Base-by-base conservation (phyloP, 2,888 invertebrate species). In the Perizoma flavofasciatum region DNA sequence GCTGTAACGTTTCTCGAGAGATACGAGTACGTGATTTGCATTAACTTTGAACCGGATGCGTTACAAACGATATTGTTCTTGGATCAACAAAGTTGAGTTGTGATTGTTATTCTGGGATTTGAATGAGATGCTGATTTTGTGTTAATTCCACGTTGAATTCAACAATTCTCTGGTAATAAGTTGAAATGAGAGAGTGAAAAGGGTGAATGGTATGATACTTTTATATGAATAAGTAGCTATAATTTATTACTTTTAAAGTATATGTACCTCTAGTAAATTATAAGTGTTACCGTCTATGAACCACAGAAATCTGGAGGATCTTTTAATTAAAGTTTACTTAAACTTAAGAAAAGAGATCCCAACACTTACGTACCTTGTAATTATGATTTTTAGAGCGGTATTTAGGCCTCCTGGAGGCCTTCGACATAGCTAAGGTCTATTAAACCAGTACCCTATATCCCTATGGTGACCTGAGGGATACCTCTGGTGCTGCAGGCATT, bases 11-110 rank as follows among this genome's bases (percentile, higher is more conserved):
- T 73, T 68, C 70, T 72, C 73, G 73, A 77, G 77, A 79, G 75
- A 71, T 72, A 70, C 75, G 75, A 75, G 74, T 45, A 53, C 49
- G 40, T 78, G 75, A 86, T 88, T 88, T 84, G 85, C 88, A 86
- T 88, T 81, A 78, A 81, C 81, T 84, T 82, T 73, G 78, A 68
- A 65, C 62, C 65, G 69, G 64, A 56, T 68, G 65, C 61, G 61
- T 64, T 53, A 54, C 65, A 68, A 62, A 40, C 7, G 57, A 51
- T 63, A 61, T 64, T 69, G 62, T 69, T 69, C 66, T 60, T 60
- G 59, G 50, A 60, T 66, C 64, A 67, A 66, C 67, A 69, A 46
- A 58, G 62, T 55, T 47, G 51, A 52, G 22, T 46, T 58, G 37
- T 62, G 65, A 69, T 67, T 69, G 63, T 63, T 66, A 53, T 59